Conservation (phyloP, 1,140 invertebrate species). For the Oreohelix idahoensis region DNA sequence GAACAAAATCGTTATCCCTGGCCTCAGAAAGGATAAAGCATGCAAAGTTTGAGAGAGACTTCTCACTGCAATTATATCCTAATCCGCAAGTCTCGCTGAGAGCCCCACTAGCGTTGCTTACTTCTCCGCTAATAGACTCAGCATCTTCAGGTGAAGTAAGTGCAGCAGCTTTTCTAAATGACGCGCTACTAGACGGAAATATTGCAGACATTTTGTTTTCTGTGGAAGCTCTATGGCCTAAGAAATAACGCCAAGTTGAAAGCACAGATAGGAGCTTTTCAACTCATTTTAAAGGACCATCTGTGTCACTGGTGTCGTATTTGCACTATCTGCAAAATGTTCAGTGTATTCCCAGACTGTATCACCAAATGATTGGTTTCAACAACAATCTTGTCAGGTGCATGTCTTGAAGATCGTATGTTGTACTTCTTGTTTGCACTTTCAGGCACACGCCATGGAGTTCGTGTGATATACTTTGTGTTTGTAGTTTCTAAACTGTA, state of each 20-base stretch:
- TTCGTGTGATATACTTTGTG: no score
- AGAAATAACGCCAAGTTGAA: constrained; percentile 52
- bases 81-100: not conserved
- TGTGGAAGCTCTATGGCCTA: constrained; percentile 55
- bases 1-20: constrained; percentile 1
- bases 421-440: no score
- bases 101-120: not conserved
- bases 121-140: not conserved
- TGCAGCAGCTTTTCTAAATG: constrained; percentile 46
- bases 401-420: no score
- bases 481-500: no score
- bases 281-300: no score
- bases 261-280: no score
- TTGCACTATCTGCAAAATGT: no score
- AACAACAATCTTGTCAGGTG: no score
- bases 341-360: no score
- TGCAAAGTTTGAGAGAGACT: constrained; percentile 8
- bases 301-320: no score
- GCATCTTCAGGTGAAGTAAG: not conserved
- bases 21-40: not conserved
- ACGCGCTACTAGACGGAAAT: constrained; percentile 54
- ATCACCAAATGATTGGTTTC: no score
- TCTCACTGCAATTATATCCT: constrained; percentile 14
- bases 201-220: constrained; percentile 56
- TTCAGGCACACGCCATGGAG: no score